Conservation (phyloP, 2,797 vertebrate species). For the Catostomus latipinnis region DNA sequence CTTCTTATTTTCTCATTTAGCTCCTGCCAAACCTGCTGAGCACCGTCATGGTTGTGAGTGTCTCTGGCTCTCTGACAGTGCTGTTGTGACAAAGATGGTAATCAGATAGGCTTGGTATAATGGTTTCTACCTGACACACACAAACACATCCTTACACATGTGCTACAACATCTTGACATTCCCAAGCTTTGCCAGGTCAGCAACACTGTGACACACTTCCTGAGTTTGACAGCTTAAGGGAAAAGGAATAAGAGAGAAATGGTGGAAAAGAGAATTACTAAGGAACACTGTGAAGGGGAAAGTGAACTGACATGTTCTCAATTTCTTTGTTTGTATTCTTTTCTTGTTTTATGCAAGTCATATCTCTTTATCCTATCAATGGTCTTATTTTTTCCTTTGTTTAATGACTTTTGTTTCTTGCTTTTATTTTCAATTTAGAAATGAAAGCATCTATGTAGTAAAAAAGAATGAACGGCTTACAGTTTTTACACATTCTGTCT, state of each 20-base stretch:
- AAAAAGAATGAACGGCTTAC: no score
- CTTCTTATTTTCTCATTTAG: constrained; percentile 26
- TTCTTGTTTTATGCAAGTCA: neutral
- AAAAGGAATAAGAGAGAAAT: neutral
- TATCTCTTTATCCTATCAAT: no score
- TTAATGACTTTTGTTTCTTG: neutral
- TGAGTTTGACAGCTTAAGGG: constrained; percentile 21
- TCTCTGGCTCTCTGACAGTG: constrained; percentile 35
- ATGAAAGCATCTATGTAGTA: neutral
- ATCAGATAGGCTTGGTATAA: constrained; percentile 40
- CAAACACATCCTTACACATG: constrained; percentile 8
- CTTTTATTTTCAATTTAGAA: neutral
- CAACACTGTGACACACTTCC: constrained; percentile 13
- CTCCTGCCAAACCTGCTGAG: constrained; percentile 42
- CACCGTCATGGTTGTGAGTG: constrained; percentile 20
- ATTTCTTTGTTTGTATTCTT: neutral
- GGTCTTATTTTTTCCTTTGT: no score
- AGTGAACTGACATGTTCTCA: neutral
- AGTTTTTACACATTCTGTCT: no score
- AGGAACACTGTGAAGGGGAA: neutral
- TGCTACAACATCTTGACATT: constrained; percentile 3
- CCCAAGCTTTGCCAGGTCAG: constrained; percentile 24
- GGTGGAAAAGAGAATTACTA: neutral
- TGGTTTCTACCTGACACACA: constrained; percentile 29
- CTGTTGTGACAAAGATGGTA: constrained; percentile 36